phyloP scores from a whole-genome alignment of 2,797 vertebrate species.

The Botia almorhae region DNA sequence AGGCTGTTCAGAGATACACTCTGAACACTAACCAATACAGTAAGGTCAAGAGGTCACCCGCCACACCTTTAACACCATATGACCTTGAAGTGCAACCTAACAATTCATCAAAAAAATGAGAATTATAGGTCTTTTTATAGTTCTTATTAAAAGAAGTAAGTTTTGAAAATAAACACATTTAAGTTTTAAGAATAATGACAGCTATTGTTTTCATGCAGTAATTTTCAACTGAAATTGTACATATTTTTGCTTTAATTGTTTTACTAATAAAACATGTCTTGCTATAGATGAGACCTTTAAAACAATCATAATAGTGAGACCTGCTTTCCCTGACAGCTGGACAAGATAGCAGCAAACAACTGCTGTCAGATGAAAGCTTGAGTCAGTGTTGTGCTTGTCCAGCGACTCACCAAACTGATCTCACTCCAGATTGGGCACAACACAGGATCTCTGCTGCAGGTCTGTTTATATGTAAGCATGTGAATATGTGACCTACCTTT shows the following conservation, averaged over 20 bases:
- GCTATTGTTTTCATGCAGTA: too few species aligned
- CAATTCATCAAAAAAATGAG: not conserved
- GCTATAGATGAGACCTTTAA: not conserved
- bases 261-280: not conserved
- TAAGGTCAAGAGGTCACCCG: not conserved
- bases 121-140: not conserved
- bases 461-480: not conserved
- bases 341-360: not conserved
- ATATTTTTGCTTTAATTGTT: not conserved
- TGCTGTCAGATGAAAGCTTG: not conserved
- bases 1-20: constrained; percentile 60
- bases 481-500: not conserved
- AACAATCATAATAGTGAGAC: not conserved
- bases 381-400: constrained; percentile 11
- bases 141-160: not conserved
- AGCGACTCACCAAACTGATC: not conserved
- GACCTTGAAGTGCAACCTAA: not conserved
- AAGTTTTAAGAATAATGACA: too few species aligned
- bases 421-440: not conserved
- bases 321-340: not conserved
- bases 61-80: not conserved
- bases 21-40: constrained; percentile 29
- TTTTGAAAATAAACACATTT: not conserved
- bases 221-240: too few species aligned
- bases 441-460: not conserved